Conservation (phyloP, 2,797 vertebrate species). For the Bradypodion pumilum region DNA sequence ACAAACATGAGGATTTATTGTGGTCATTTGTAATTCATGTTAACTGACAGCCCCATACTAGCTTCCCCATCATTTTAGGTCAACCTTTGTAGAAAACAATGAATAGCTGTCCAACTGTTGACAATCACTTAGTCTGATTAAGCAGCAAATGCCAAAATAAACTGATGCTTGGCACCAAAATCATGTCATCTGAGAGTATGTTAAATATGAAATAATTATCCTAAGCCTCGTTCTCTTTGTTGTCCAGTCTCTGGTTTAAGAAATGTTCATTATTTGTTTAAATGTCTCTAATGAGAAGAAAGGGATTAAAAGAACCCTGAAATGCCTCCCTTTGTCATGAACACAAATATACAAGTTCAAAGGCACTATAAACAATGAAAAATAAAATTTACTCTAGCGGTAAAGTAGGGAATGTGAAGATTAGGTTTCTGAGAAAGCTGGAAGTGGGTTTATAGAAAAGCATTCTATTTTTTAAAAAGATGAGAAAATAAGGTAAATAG, state of each 20-base stretch:
- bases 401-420: constrained; percentile 6
- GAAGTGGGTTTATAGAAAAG: constrained; percentile 37
- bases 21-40: not conserved
- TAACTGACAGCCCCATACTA: not conserved
- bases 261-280: not conserved
- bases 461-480: constrained; percentile 32
- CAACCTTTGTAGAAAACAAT: not conserved
- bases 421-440: not conserved
- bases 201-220: constrained; percentile 24
- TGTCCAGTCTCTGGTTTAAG: constrained; percentile 9
- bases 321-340: not conserved
- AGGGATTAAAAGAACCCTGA: constrained; percentile 11
- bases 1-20: not conserved
- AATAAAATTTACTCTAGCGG: constrained; percentile 2
- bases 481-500: not conserved
- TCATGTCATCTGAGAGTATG: not conserved
- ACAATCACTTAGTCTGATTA: not conserved
- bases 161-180: not conserved
- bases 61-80: not conserved
- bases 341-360: constrained; percentile 14
- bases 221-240: not conserved
- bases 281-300: constrained; percentile 7
- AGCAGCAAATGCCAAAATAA: not conserved
- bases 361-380: not conserved
- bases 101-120: not conserved